Conservation (phyloP, 2,797 vertebrate species). For the Allobates femoralis region DNA sequence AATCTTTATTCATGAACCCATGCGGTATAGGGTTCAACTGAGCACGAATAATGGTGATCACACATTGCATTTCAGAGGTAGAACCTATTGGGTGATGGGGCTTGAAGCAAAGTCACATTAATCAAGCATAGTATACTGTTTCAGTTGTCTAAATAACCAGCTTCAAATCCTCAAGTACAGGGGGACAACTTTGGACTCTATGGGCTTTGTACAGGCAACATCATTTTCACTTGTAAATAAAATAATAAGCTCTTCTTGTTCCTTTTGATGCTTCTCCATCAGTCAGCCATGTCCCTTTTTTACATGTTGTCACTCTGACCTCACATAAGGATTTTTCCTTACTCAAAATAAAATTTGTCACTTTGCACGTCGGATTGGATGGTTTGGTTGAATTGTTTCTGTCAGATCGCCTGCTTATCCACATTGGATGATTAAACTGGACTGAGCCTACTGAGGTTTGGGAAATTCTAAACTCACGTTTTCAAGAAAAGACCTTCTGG, state of each 20-base stretch:
- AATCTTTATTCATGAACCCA: conserved; percentile 46
- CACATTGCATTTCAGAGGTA: conserved; percentile 45
- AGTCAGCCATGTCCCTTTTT: conserved; percentile 27
- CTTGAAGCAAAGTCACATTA: conserved; percentile 41
- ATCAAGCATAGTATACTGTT: conserved; percentile 42
- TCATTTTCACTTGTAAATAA: conserved; percentile 10
- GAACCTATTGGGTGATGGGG: conserved; percentile 28
- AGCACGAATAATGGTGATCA: conserved; percentile 47
- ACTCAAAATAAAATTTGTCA: conserved; percentile 52
- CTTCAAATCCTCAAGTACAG: conserved; percentile 25
- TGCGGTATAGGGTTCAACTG: conserved; percentile 47
- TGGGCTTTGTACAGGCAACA: conserved; percentile 11
- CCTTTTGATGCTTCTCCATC: conserved; percentile 23
- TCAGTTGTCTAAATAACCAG: conserved; percentile 32
- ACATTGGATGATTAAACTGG: conserved; percentile 32
- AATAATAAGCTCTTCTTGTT: conserved; percentile 21
- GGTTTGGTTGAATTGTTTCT: conserved; percentile 43
- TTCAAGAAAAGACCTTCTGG: conserved; percentile 38
- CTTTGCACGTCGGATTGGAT: conserved; percentile 58
- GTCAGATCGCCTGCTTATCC: conserved; percentile 35
- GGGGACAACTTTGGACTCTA: too few species aligned
- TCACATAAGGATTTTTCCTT: conserved; percentile 52
- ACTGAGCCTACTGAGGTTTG: conserved; percentile 40
- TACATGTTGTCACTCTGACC: conserved; percentile 37
- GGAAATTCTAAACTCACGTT: conserved; percentile 49